Evolutionary conservation across 2,113 vertebrate species (phyloP), one percentile per base, ranked within the genome.

Genomic region (Nerophis ophidion): DNA sequence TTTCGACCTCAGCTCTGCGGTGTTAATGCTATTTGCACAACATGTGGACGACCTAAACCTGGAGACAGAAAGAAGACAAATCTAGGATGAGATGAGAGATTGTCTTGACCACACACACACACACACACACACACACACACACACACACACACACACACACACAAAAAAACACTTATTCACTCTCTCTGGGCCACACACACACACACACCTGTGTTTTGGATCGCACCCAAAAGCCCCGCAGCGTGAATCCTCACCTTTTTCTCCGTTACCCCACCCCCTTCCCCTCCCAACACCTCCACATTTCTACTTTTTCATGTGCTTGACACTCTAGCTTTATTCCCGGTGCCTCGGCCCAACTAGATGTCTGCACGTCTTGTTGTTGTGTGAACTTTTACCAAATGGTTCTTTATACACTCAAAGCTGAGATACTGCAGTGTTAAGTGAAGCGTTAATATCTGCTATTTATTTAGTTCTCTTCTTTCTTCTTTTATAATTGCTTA

Each of bases 131-230:
- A 42, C 40, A 42, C 40, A 42, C 40, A 42, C 9, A 9, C 76
- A 74, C 78, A 78, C 76, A 81, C 26, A 59, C 55, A 70, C 52
- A 26, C 57, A 65, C 64, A 68, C 50, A 42, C 40, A 42, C 40
- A 42, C 40, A 42, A 9, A 44, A 3, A 76, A 66, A 74, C 57
- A 67, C 65, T 66, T 70, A 74, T 51, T 69, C 69, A 56, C 66
- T 76, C 65, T 81, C 73, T 80, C 52, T 9, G 8, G 80, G 71
- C 78, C 76, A 74, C 78, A 78, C 76, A 81, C 26, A 59, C 55
- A 70, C 52, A 26, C 57, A 65, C 64, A 68, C 50, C 63, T 75
- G 74, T 65, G 74, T 75, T 79, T 76, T 87, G 84, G 84, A 77
- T 57, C 57, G 58, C 61, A 59, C 59, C 79, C 82, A 84, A 76